Base-by-base conservation (phyloP, 2,113 vertebrate species). In the Melanerpes aurifrons region DNA sequence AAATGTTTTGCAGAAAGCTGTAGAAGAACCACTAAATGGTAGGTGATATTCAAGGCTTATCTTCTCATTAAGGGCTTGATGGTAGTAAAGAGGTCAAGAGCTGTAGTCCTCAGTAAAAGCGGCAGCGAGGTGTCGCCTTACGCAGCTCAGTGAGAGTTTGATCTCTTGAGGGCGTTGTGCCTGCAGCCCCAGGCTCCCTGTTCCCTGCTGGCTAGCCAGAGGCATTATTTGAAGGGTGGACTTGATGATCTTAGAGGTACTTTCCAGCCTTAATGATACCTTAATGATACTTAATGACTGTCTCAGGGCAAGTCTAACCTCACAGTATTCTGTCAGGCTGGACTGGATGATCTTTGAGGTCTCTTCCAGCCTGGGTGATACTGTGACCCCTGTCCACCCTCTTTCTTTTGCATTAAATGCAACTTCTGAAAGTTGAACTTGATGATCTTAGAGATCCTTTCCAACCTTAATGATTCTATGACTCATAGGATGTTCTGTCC, bases 1-100 rank as follows among this genome's bases (percentile, higher is more conserved):
- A 98, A 97, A 98, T 98, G 97, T 98, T 98, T 98, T 98, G 93
- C 98, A 98, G 98, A 98, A 98, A 98, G 96, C 98, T 97, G 98
- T 98, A 97, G 98, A 98, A 97, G 98, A 98, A 96, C 97, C 98
- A 96, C 98, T 98, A 98, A 98, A 98, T 97, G 98, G 98, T 98
- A 98, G 96, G 98, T 98, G 95, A 76, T 93, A 88, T 87, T 96
- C 94, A 96, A 80, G 96, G 87, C 66, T 97, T 97, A 37, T 89
- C 61, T 95, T 93, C 71, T 96, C 82, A 82, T 92, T 92, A 84
- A 89, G 67, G 76, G 83, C 64, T 74, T 94, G 81, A 79, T 81
- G 78, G 58, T 85, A 56, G 63, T 35, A 79, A 58, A 54, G 70
- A 84, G 40, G 29, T 75, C 15, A 26, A 58, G 71, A 84, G 73